Base-by-base conservation (phyloP, 1,140 invertebrate genomes). In the Papilio helenus region DNA sequence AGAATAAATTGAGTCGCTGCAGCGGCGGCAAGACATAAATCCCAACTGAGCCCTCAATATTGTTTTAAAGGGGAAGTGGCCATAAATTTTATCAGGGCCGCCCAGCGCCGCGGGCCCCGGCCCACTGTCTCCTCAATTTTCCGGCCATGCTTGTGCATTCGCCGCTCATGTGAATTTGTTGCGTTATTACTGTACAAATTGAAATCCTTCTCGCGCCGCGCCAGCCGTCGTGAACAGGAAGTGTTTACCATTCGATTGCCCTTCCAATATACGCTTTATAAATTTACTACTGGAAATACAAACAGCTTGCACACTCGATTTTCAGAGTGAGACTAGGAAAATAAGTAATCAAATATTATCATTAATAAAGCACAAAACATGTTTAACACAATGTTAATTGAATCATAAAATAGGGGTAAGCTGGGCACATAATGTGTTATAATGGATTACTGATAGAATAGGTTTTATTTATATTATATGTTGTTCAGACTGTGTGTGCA, bases 51-150 rank as follows among this genome's bases (percentile, higher is more conserved):
- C 92, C 92, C 92, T 93, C 93, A 94, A 94, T 94, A 94, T 94
- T 94, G 92, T 94, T 93, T 94, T 94, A 94, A 95, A 94, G 93
- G 94, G 94, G 94, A 94, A 94, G 93, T 95, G 90, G 92, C 94
- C 93, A 95, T 95, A 95, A 95, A 94, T 94, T 95, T 94, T 94
- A 95, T 95, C 94, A 93, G 91, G 93, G 88, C 88, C 89, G 90
- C 87, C 89, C 92, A 93, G 90, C 87, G 90, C 87, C 86, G 85
- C 81, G 86, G 83, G 85, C 86, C 82, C 84, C 76, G 85, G 82
- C 85, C 83, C 83, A 87, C 81, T 85, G 84, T 89, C 84, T 87
- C 82, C 83, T 84, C 91, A 93, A 94, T 94, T 94, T 94, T 91
- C 92, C 92, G 90, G 86, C 84, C 77, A 85, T 88, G 87, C 85